phyloP scores from a whole-genome alignment of 2,888 invertebrate species.

The Chelonus formosanus region DNA sequence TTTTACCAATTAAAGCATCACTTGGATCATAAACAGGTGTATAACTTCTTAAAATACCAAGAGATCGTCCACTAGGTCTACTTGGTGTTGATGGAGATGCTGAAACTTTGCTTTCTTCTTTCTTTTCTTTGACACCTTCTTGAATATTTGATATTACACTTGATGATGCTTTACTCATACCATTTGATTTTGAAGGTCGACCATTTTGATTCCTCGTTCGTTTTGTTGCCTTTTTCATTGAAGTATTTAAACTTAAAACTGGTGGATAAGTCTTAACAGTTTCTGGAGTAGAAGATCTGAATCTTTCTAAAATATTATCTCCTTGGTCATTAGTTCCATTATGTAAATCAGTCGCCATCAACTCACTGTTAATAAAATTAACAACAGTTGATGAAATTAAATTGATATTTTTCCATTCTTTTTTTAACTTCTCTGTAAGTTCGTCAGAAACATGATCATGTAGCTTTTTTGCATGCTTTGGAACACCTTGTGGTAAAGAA shows the following conservation, averaged over 20 bases:
- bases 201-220: slow-evolving; percentile 59
- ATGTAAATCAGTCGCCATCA: slow-evolving; percentile 44
- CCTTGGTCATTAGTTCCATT: slow-evolving; percentile 47
- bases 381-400: slow-evolving; percentile 48
- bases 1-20: slow-evolving; percentile 53
- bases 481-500: slow-evolving; percentile 49
- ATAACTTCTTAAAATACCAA: slow-evolving; percentile 25
- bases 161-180: slow-evolving; percentile 35
- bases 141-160: slow-evolving; percentile 21
- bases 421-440: slow-evolving; percentile 44
- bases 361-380: slow-evolving; percentile 47
- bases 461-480: slow-evolving; percentile 50
- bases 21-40: slow-evolving; percentile 31
- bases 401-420: slow-evolving; percentile 57
- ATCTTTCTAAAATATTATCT: slow-evolving; percentile 47
- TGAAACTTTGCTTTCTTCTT: slow-evolving; percentile 33
- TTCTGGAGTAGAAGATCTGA: slow-evolving; percentile 58
- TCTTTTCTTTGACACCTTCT: slow-evolving; percentile 26
- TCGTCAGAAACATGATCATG: slow-evolving; percentile 39
- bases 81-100: slow-evolving; percentile 28
- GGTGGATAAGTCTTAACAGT: background rate
- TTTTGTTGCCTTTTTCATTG: slow-evolving; percentile 65
- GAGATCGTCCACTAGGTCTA: slow-evolving; percentile 28
- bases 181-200: slow-evolving; percentile 35
- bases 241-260: slow-evolving; percentile 66